Evolutionary conservation across 2,888 invertebrate species (phyloP).

Genomic region (Drosophila nr. perissopoda): DNA sequence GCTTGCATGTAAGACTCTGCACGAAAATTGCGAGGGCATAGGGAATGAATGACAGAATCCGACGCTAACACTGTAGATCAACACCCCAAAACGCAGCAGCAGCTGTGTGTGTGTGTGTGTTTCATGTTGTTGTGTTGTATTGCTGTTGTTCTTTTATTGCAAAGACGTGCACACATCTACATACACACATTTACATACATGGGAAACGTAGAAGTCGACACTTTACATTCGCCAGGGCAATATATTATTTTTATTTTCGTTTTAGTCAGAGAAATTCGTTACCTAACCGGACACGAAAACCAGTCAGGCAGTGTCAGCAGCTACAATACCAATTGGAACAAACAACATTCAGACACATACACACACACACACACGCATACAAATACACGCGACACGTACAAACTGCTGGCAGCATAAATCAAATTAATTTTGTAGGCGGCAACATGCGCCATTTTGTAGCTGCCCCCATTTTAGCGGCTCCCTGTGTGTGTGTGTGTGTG

Average conservation of each 20-base stretch:
- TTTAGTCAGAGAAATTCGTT: conserved; percentile 75
- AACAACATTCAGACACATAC: conserved; percentile 25
- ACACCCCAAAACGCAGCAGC: conserved; percentile 48
- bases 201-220: conserved; percentile 75
- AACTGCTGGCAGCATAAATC: conserved; percentile 75
- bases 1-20: conserved; percentile 30
- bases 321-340: conserved; percentile 44
- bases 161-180: conserved; percentile 65
- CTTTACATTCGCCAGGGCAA: conserved; percentile 73
- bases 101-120: conserved; percentile 3
- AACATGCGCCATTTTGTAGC: conserved; percentile 75
- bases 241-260: conserved; percentile 75
- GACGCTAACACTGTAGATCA: conserved; percentile 54
- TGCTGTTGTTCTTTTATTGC: conserved; percentile 64
- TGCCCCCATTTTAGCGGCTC: conserved; percentile 8
- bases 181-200: conserved; percentile 28
- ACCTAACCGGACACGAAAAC: conserved; percentile 55
- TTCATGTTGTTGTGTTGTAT: conserved; percentile 16
- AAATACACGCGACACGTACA: conserved; percentile 20
- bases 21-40: not conserved
- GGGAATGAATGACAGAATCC: conserved; percentile 14
- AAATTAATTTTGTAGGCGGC: conserved; percentile 82
- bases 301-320: conserved; percentile 34
- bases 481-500: conserved; percentile 1
- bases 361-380: conserved; percentile 15